Percentiles rank a stretch among this genome's conserved stretches.
Conservation (phyloP, 2,797 vertebrate species). For the Paratrypauchen microcephalus region DNA sequence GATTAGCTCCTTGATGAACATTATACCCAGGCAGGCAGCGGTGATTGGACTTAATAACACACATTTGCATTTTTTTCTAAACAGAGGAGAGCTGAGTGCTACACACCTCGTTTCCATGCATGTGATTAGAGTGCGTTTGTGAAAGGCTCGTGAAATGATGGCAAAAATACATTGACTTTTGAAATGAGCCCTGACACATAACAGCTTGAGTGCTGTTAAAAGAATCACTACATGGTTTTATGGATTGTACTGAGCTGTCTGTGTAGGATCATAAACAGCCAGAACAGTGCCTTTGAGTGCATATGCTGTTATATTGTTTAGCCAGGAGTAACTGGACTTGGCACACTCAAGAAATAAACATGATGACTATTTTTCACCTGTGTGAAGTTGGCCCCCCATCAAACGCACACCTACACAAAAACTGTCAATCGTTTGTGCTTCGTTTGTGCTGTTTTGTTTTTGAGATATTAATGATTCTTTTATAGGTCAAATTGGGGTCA, state of each 20-base stretch:
- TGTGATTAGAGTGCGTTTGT: slow-evolving; percentile 39
- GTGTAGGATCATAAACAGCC: slow-evolving; percentile 49
- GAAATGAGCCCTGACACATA: slow-evolving; percentile 62
- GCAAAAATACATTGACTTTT: slow-evolving; percentile 43
- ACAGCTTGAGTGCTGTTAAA: slow-evolving; percentile 58
- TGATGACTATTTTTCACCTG: background rate
- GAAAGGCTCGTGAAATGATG: slow-evolving; percentile 41
- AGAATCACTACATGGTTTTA: slow-evolving; percentile 49
- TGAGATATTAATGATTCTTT: too few relatives aligned
- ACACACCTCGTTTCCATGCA: slow-evolving; percentile 33
- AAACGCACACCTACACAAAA: too few relatives aligned
- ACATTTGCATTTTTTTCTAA: slow-evolving; percentile 54
- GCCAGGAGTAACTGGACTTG: background rate
- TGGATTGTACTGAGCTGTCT: slow-evolving; percentile 28
- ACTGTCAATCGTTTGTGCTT: too few relatives aligned
- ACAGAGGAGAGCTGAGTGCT: slow-evolving; percentile 27
- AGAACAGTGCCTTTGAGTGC: slow-evolving; percentile 33
- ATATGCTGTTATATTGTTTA: slow-evolving; percentile 8
- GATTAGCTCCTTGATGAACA: slow-evolving; percentile 46
- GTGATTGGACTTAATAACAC: slow-evolving; percentile 53
- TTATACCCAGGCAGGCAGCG: slow-evolving; percentile 31
- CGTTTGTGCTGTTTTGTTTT: too few relatives aligned
- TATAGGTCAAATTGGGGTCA: too few relatives aligned
- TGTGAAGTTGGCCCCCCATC: too few relatives aligned
- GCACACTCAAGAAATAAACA: background rate